phyloP scores from a whole-genome alignment of 2,888 invertebrate species.

The Sinodicranocentrus sp. region DNA sequence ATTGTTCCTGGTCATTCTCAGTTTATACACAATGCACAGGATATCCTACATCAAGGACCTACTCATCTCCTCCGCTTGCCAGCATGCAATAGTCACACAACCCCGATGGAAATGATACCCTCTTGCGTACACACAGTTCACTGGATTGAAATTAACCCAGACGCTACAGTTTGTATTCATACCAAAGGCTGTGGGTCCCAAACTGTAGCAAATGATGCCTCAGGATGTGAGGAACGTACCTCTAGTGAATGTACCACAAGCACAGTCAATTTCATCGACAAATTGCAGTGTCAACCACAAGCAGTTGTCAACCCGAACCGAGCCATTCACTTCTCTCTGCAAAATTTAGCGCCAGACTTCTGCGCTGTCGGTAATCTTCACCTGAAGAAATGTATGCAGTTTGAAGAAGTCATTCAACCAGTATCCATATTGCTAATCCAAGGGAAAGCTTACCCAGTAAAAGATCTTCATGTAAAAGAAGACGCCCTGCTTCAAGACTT shows the following conservation, averaged over 20 bases:
- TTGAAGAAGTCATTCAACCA: not conserved
- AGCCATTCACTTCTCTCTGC: not conserved
- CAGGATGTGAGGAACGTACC: not conserved
- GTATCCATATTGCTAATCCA: slow-evolving; percentile 12
- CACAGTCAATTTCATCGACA: not conserved
- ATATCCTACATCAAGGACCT: not conserved
- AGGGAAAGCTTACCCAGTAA: slow-evolving; percentile 12
- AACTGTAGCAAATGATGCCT: not conserved
- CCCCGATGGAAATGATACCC: not conserved
- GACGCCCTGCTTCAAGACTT: not conserved
- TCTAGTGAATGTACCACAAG: not conserved
- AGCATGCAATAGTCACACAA: not conserved
- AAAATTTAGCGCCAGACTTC: not conserved
- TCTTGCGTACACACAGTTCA: not conserved
- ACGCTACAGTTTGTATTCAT: not conserved
- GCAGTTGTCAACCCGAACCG: not conserved
- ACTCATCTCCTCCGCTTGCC: not conserved
- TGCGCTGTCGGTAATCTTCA: not conserved
- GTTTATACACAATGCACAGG: too few species aligned
- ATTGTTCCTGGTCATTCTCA: too few species aligned
- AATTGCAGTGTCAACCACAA: not conserved
- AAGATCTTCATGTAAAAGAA: slow-evolving; percentile 1
- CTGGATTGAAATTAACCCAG: not conserved
- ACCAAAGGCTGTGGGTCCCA: not conserved
- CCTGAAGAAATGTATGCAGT: not conserved